These are phyloP conservation scores for Pelagia noctiluca DNA, from an alignment of 30 jellyfish, hydroid and myxozoan genomes.

Conservation along the genomic window DNA sequence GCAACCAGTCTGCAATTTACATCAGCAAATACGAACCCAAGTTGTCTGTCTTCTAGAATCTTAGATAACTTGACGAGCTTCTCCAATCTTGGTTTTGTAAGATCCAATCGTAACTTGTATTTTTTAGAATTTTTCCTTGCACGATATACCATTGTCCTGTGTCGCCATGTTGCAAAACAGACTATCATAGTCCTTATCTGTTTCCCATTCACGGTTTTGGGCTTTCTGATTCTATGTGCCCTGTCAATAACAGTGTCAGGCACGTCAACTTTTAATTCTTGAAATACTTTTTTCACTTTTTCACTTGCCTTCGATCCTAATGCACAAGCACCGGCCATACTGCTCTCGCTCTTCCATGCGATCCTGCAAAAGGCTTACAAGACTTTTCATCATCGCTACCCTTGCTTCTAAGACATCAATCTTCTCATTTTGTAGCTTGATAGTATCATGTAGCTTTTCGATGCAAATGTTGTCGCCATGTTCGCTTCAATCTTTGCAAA, in stretches of 20 bases:
- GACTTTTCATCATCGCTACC: constrained; percentile 59
- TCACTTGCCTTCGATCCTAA: constrained; percentile 33
- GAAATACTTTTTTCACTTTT: constrained; percentile 30
- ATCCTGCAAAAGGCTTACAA: constrained; percentile 37
- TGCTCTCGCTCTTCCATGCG: constrained; percentile 57
- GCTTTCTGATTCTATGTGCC: constrained; percentile 26
- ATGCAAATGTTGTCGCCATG: constrained; percentile 53
- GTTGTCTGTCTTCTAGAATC: constrained; percentile 38
- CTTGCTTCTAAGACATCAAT: constrained; percentile 49
- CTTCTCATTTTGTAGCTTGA: constrained; percentile 44
- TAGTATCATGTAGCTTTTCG: constrained; percentile 41
- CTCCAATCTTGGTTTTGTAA: constrained; percentile 58
- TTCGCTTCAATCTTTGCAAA: constrained; percentile 14
- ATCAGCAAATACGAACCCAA: constrained; percentile 34
- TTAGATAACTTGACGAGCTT: constrained; percentile 59
- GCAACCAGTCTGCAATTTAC: constrained; percentile 54
- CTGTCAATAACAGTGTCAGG: constrained; percentile 11
- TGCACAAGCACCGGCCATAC: constrained; percentile 47
- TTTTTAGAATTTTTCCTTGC: constrained; percentile 38
- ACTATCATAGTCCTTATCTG: constrained; percentile 46
- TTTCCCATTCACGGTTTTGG: constrained; percentile 16
- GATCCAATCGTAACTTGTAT: constrained; percentile 21
- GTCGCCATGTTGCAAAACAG: constrained; percentile 41
- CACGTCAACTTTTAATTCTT: constrained; percentile 20
- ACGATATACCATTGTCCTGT: constrained; percentile 38